Conservation (phyloP, 2,797 vertebrate genomes). For the Megalops cyprinoides region DNA sequence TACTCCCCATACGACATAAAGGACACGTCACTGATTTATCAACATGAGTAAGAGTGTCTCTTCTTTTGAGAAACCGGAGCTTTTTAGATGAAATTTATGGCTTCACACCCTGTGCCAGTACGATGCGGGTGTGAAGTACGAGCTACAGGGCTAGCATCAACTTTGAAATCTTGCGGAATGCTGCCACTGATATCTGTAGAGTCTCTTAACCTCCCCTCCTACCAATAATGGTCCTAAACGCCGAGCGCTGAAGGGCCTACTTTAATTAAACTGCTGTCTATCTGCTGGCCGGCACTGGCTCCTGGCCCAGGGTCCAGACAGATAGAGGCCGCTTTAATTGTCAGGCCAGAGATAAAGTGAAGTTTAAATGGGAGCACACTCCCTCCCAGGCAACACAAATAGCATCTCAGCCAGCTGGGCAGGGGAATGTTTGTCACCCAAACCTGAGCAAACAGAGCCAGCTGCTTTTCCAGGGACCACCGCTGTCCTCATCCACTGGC, state of each 20-base stretch:
- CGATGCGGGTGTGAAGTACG: conserved; percentile 28
- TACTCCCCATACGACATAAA: neutral
- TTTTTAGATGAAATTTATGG: neutral
- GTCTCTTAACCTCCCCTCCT: neutral
- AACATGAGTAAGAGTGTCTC: neutral
- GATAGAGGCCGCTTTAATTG: conserved; percentile 61
- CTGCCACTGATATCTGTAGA: conserved; percentile 37
- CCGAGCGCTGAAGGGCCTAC: conserved; percentile 46
- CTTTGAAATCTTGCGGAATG: conserved; percentile 34
- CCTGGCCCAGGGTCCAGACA: conserved; percentile 48
- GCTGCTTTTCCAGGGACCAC: conserved; percentile 27
- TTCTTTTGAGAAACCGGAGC: neutral
- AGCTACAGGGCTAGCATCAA: conserved; percentile 21
- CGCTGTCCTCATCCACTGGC: conserved; percentile 14
- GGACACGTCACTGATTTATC: no score
- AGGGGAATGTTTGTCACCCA: conserved; percentile 15
- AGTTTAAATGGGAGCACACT: conserved; percentile 49
- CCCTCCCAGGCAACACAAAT: conserved; percentile 26
- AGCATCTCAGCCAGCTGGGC: conserved; percentile 20
- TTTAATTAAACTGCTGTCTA: conserved; percentile 65
- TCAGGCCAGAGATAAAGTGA: conserved; percentile 55
- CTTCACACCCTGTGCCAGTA: neutral
- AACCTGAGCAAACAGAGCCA: conserved; percentile 23
- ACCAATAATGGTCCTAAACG: conserved; percentile 39
- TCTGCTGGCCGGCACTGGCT: conserved; percentile 47